These are phyloP conservation scores for Condylura cristata DNA, from an alignment of 2,113 vertebrate species.

Conservation along the genomic window DNA sequence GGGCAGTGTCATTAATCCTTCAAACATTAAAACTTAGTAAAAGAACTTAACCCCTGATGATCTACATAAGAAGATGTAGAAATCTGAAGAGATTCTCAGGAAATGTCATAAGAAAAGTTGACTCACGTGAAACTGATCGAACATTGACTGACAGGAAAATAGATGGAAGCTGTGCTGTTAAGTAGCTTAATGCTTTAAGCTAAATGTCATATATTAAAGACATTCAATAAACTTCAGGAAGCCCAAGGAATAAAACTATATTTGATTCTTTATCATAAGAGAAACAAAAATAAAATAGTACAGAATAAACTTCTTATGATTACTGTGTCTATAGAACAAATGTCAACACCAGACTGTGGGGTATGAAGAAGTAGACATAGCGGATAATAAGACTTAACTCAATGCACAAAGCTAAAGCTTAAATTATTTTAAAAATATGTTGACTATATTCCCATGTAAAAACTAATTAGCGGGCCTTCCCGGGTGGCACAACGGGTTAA, in stretches of 20 bases:
- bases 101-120: not conserved
- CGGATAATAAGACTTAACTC: not conserved
- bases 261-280: not conserved
- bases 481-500: no score
- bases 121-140: not conserved
- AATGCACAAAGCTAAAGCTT: not conserved
- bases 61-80: not conserved
- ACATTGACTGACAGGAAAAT: not conserved
- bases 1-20: not conserved
- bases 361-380: not conserved
- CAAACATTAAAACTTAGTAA: slow-evolving; percentile 1
- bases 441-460: slow-evolving; percentile 1
- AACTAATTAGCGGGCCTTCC: slow-evolving; percentile 18
- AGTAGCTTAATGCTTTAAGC: not conserved
- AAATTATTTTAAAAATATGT: not conserved
- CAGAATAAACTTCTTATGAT: not conserved
- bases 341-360: not conserved
- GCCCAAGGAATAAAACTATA: not conserved
- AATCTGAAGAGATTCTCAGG: not conserved
- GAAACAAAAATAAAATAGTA: slow-evolving; percentile 28
- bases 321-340: not conserved
- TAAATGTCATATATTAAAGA: not conserved
- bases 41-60: not conserved
- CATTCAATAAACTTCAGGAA: not conserved
- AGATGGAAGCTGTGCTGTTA: not conserved